Evolutionary conservation across 2,797 vertebrate species (phyloP).

Genomic region (Aphelocoma californica): DNA sequence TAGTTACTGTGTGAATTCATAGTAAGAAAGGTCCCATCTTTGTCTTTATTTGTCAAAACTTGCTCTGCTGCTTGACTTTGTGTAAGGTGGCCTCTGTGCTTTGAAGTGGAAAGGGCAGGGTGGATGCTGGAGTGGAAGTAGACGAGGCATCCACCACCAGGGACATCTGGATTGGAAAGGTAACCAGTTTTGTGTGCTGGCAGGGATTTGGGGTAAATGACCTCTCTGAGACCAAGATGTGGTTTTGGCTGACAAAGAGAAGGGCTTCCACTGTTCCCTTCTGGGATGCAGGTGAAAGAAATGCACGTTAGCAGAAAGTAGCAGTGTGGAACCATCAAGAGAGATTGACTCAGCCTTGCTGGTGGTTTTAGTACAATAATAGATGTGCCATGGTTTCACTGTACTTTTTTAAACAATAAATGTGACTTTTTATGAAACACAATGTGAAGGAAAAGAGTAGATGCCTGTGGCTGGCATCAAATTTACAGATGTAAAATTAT

Average conservation of each 20-base stretch:
- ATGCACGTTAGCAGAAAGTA: background rate
- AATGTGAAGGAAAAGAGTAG: background rate
- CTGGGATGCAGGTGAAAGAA: background rate
- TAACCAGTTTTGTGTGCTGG: background rate
- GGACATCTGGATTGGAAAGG: background rate
- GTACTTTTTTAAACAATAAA: background rate
- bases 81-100: background rate
- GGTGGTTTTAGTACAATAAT: background rate
- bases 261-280: rapidly evolving
- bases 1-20: background rate
- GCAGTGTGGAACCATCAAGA: background rate
- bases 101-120: background rate
- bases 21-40: background rate
- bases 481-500: background rate
- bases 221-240: background rate
- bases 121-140: background rate
- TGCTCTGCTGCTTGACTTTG: background rate
- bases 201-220: background rate
- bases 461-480: background rate
- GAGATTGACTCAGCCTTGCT: background rate
- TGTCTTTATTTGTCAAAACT: background rate
- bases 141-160: background rate
- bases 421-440: background rate
- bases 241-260: background rate
- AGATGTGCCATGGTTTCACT: background rate